phyloP scores from a whole-genome alignment of 2,113 vertebrate genomes.

The Chloebia gouldiae region DNA sequence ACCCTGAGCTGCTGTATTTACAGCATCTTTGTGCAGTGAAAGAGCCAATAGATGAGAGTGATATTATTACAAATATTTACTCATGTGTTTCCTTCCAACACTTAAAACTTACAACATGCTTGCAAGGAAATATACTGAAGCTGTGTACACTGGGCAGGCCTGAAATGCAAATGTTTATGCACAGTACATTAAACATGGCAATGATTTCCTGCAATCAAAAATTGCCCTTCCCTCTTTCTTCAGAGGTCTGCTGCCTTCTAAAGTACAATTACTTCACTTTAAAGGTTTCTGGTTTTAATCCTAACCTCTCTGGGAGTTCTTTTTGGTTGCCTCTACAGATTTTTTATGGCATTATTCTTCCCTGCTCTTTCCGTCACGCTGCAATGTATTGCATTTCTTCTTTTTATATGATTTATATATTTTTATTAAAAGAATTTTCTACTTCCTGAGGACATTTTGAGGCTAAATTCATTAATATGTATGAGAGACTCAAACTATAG shows the following conservation, averaged over 20 bases:
- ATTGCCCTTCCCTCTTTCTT: not conserved
- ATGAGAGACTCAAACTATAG: not conserved
- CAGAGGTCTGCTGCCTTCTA: not conserved
- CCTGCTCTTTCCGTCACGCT: not conserved
- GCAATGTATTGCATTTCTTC: not conserved
- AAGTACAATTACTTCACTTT: not conserved
- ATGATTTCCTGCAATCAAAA: not conserved
- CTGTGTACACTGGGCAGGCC: not conserved
- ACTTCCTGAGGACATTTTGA: not conserved
- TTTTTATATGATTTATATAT: not conserved
- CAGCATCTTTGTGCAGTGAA: not conserved
- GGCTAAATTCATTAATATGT: not conserved
- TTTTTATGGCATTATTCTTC: not conserved
- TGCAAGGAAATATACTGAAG: not conserved
- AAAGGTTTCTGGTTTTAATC: not conserved
- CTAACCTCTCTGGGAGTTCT: not conserved
- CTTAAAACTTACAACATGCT: not conserved
- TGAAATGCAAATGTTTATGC: not conserved
- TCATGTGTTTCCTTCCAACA: not conserved
- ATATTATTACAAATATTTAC: not conserved
- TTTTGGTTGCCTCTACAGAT: not conserved
- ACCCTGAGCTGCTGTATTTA: not conserved
- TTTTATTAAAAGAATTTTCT: not conserved
- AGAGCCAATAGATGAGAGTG: not conserved
- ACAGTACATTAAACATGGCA: not conserved